Percentiles rank a stretch among this genome's conserved stretches.
phyloP scores from a whole-genome alignment of 2,113 vertebrate genomes.

The Sphaerodactylus townsendi region DNA sequence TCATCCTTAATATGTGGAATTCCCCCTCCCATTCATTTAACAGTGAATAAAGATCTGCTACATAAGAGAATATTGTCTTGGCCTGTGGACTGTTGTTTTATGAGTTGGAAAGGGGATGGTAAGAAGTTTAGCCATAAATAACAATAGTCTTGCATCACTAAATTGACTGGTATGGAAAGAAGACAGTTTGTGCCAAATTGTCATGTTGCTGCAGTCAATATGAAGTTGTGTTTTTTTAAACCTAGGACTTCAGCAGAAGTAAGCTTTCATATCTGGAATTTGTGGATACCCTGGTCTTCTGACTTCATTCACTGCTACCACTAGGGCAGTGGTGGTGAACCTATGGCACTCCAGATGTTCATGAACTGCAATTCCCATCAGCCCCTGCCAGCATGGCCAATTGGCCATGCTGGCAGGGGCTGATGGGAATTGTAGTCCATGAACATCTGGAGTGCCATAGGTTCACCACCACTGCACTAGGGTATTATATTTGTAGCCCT shows the following conservation, averaged over 20 bases:
- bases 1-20: conserved; percentile 36
- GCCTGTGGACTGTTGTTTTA: conserved; percentile 12
- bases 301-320: background rate
- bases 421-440: too few relatives aligned
- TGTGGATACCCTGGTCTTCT: background rate
- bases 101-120: conserved; percentile 12
- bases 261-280: background rate
- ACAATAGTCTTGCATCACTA: conserved; percentile 11
- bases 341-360: too few relatives aligned
- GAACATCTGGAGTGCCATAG: too few relatives aligned
- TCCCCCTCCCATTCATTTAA: conserved; percentile 44
- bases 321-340: too few relatives aligned
- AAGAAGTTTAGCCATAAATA: conserved; percentile 33
- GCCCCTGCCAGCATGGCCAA: too few relatives aligned
- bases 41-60: conserved; percentile 30
- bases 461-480: too few relatives aligned
- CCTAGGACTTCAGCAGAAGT: background rate
- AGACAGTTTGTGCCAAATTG: background rate
- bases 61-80: conserved; percentile 22
- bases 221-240: background rate
- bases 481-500: background rate
- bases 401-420: too few relatives aligned
- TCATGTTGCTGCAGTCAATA: background rate
- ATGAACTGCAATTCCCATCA: too few relatives aligned
- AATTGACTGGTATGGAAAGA: background rate